Percentiles rank a stretch among this genome's conserved stretches.
phyloP scores from a whole-genome alignment of 1,140 invertebrate genomes.

The Sycophila sp. region DNA sequence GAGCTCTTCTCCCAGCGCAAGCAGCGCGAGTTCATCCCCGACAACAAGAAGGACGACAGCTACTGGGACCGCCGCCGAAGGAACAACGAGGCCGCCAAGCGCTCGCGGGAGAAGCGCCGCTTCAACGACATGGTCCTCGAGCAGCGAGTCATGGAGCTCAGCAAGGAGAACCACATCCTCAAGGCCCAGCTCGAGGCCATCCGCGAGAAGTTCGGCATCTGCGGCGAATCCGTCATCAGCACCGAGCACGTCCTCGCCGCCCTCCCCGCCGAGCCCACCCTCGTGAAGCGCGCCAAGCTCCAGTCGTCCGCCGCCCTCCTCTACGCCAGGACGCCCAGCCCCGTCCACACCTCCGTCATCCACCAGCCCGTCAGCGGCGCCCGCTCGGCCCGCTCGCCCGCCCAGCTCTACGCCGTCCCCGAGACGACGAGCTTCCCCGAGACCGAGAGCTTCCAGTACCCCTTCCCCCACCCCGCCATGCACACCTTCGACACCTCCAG shows the following conservation, averaged over 20 bases:
- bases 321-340: constrained; percentile 71
- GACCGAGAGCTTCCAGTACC: constrained; percentile 63
- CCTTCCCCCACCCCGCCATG: constrained; percentile 66
- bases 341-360: constrained; percentile 75
- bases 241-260: constrained; percentile 88
- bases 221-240: constrained; percentile 84
- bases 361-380: constrained; percentile 68
- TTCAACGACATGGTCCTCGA: constrained; percentile 98
- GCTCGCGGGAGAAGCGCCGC: constrained; percentile 93
- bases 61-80: constrained; percentile 95
- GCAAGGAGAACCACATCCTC: constrained; percentile 93
- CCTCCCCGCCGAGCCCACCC: constrained; percentile 83
- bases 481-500: constrained; percentile 63
- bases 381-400: constrained; percentile 60
- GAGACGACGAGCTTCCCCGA: constrained; percentile 56
- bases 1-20: constrained; percentile 88
- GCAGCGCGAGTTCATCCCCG: constrained; percentile 95
- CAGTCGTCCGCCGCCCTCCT: constrained; percentile 60
- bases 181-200: constrained; percentile 92
- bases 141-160: constrained; percentile 91
- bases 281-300: constrained; percentile 83
- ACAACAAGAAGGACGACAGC: constrained; percentile 95
- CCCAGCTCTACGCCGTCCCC: constrained; percentile 57
- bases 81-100: constrained; percentile 96
- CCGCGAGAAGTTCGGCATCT: constrained; percentile 92